Evolutionary conservation across 2,888 invertebrate species (phyloP).

Genomic region (Nematopogon swammerdamellus): DNA sequence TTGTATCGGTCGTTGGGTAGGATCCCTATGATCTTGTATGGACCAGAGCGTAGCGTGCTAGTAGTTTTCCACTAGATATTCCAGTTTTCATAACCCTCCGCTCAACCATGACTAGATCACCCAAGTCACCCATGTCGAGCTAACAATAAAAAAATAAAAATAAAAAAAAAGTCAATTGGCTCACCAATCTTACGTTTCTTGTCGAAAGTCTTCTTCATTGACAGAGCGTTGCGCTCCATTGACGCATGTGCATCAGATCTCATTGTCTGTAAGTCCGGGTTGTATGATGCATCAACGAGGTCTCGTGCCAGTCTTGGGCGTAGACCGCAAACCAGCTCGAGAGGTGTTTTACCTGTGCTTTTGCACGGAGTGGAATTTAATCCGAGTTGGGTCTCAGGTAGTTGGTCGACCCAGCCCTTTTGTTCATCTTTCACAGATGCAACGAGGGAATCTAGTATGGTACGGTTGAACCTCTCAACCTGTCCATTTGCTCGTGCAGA

Average conservation of each 20-base stretch:
- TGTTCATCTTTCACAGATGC: neutral
- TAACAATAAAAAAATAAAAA: too few species aligned
- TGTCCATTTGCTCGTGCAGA: slow-evolving; percentile 12
- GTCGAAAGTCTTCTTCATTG: neutral
- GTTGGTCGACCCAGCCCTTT: neutral
- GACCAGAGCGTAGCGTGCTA: neutral
- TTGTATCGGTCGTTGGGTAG: neutral
- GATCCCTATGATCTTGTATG: neutral
- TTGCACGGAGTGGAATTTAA: neutral
- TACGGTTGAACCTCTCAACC: neutral
- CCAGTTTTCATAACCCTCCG: neutral
- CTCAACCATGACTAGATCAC: neutral
- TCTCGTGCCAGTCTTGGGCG: neutral
- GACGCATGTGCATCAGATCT: neutral
- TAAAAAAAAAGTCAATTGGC: neutral
- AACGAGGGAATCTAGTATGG: neutral
- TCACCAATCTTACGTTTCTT: neutral
- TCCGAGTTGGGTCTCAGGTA: neutral
- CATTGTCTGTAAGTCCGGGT: neutral
- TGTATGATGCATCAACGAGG: neutral
- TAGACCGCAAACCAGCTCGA: neutral
- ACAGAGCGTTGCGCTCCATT: neutral
- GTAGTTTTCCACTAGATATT: neutral
- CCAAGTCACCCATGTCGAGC: too few species aligned
- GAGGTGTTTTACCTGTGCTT: neutral